Evolutionary conservation across 2,113 vertebrate genomes (phyloP).

Genomic region (Myodes glareolus): DNA sequence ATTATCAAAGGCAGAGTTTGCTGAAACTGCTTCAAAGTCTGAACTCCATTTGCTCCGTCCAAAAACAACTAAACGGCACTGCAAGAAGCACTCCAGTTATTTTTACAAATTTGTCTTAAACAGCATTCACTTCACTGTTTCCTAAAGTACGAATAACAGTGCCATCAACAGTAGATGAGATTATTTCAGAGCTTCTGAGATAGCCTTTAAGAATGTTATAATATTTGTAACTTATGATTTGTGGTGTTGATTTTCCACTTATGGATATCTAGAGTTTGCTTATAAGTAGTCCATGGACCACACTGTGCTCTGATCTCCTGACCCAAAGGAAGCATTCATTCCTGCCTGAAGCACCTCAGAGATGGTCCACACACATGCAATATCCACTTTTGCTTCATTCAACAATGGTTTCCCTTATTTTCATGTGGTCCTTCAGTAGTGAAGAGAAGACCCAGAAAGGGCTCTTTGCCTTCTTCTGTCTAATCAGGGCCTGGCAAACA

Average conservation of each 20-base stretch:
- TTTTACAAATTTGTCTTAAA: conserved; percentile 20
- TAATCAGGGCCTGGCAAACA: neutral
- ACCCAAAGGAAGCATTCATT: neutral
- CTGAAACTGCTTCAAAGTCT: conserved; percentile 14
- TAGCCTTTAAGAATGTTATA: neutral
- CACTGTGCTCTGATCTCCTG: neutral
- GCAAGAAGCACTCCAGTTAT: neutral
- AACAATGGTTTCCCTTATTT: neutral
- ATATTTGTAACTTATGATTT: conserved; percentile 17
- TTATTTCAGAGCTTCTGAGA: neutral
- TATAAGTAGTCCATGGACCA: neutral
- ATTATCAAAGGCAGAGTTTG: neutral
- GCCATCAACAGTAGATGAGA: neutral
- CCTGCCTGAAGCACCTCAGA: neutral
- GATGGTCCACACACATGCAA: neutral
- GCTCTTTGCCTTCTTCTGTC: neutral
- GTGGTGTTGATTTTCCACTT: neutral
- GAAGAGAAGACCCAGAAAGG: neutral
- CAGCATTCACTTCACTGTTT: neutral
- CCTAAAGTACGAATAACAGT: neutral
- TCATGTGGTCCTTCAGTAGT: neutral
- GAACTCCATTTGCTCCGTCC: neutral
- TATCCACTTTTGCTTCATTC: neutral
- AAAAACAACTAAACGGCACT: conserved; percentile 32
- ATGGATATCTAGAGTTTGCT: neutral